Evolutionary conservation across 2,113 vertebrate species (phyloP), one percentile per base, ranked within the genome.

Genomic region (Aspidoscelis tigris): DNA sequence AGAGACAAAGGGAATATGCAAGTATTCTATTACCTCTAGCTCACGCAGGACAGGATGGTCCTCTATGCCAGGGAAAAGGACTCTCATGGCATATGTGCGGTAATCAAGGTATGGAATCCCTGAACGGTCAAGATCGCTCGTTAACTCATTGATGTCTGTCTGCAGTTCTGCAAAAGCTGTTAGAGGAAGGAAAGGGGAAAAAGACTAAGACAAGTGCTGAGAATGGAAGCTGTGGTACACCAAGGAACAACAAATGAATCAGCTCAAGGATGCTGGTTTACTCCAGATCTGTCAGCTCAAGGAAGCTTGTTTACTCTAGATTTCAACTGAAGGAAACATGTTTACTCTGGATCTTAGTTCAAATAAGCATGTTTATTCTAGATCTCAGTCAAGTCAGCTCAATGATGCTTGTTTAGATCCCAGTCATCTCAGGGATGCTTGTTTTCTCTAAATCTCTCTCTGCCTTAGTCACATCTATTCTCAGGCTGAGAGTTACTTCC

Each of bases 61-160:
- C 93, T 99, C 99, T 0, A 99, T 99, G 87, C 99, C 99, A 0
- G 99, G 99, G 93, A 99, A 99, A 0, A 99, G 96, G n/a, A 99
- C 99, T 44, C 99, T 90, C 98, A 99, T 99, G 79, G 98, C 98
- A 0, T 99, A 99, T 0, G 98, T 98, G 71, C 98, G 96, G 70
- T 99, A 99, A 95, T 99, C 98, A 77, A 99, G 96, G 93, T 99
- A 97, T 0, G 99, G 99, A 92, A 99, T 99, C 2, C 99, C 99
- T 0, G 98, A 97, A 80, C 98, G 96, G 94, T 99, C 98, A 91
- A 99, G 95, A 95, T 99, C 99, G 0, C 99, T 99, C 91, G 99
- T 99, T 87, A 99, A 93, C 93, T 99, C 99, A 8, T 99, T 99
- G 94, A 99, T 99, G 93, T 99, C 98, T 0, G 98, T 99, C 95